Base-by-base conservation (phyloP, 1,140 invertebrate species). In the honey bee (Apis mellifera) region DNA sequence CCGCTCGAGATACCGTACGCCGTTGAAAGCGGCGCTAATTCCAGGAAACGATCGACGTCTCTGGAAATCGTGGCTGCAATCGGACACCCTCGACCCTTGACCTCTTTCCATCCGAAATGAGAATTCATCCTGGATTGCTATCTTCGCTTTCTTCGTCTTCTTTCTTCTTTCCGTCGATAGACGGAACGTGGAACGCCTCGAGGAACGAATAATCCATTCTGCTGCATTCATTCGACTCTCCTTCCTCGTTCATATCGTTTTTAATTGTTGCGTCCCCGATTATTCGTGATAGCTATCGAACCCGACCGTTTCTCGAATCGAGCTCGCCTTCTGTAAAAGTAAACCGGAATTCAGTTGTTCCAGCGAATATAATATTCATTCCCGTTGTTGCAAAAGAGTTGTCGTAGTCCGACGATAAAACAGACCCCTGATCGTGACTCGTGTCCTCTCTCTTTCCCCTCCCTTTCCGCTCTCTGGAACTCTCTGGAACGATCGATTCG, bases 71-170 rank as follows among this genome's bases (percentile, higher is more conserved):
- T 72, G 64, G n/a, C n/a, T 80, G 81, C 73, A 77, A 65, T 80
- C 62, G 69, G 55, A 69, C 73, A 84, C 69, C 69, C 77, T 78
- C 78, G 82, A 81, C 74, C 78, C 82, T 84, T 86, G 82, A 87
- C 82, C 85, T 60, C 73, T 73, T 87, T 87, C 57, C 19, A 21
- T 13, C 13, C 68, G 19, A 54, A 62, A 81, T n/a, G 60, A 42
- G 32, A 86, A 76, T 83, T 68, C 54, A 32, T 57, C 21, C 19
- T 15, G 50, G 32, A 70, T 55, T 48, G 26, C 52, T 13, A 80
- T 83, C 59, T 52, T 59, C 50, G 48, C 1, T 48, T 59, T 9
- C 19, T 9, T 1, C n/a, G 57, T 55, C 54, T 13, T 55, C 7
- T 42, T 7, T 42, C 32, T 42, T 42, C 32, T 42, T 42, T 42